Percentiles rank a stretch among this genome's conserved stretches.
These are phyloP conservation scores for Cryptoblepharus egeriae DNA, from an alignment of 2,797 vertebrate genomes.

Conservation along the genomic window DNA sequence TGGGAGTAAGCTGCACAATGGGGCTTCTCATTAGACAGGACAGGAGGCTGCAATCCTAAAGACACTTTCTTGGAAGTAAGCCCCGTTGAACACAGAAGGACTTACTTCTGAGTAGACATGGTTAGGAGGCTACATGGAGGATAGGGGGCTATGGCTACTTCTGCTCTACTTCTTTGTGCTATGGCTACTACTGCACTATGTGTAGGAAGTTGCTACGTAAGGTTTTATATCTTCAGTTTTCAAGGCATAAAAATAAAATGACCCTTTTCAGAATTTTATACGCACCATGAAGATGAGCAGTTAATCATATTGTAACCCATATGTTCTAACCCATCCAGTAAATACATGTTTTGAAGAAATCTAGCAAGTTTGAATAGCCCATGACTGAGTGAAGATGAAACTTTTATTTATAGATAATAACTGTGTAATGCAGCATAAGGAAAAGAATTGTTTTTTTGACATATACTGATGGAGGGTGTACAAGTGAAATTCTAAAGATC, in stretches of 20 bases:
- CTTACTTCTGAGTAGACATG: too few species aligned
- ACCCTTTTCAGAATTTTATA: background rate
- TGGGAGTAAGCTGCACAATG: too few species aligned
- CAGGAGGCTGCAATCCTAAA: too few species aligned
- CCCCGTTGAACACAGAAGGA: too few species aligned
- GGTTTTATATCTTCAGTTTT: background rate
- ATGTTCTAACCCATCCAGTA: too few species aligned
- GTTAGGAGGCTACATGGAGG: too few species aligned
- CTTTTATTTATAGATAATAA: conserved; percentile 8
- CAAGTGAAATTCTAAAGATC: background rate
- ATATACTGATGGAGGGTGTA: background rate
- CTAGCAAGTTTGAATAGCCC: background rate
- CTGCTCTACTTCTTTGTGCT: background rate
- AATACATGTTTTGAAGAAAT: background rate
- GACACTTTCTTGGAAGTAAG: too few species aligned
- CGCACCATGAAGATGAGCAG: background rate
- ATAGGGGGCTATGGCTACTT: too few species aligned
- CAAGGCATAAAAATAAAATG: background rate
- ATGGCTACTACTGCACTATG: background rate
- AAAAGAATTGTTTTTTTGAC: background rate
- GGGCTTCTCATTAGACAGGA: too few species aligned
- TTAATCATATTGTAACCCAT: too few species aligned
- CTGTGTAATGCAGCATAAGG: background rate
- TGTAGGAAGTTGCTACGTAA: background rate
- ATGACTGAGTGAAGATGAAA: background rate